These are phyloP conservation scores for Kuschelorhynchus macadamiae DNA, from an alignment of 2,888 invertebrate genomes.

Conservation along the genomic window DNA sequence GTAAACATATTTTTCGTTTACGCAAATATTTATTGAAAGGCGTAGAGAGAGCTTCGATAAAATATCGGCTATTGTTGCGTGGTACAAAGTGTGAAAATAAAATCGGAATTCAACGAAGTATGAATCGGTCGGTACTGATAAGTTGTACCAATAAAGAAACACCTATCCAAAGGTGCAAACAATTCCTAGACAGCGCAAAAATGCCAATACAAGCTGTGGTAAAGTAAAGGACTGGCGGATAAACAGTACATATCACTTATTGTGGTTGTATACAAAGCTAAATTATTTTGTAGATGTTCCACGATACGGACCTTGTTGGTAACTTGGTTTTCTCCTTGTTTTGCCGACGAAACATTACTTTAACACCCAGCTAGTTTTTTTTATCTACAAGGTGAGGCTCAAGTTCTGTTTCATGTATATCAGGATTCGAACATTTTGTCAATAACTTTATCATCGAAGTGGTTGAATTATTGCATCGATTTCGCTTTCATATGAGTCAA, in stretches of 20 bases:
- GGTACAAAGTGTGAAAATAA: constrained; percentile 42
- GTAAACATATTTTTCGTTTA: no score
- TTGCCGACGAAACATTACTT: constrained; percentile 49
- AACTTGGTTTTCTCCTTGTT: constrained; percentile 47
- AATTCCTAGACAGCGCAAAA: constrained; percentile 53
- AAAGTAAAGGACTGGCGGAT: constrained; percentile 51
- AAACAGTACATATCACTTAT: constrained; percentile 54
- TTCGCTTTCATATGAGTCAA: no score
- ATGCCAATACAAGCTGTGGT: constrained; percentile 50
- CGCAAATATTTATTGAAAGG: not conserved
- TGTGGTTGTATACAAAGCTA: constrained; percentile 52
- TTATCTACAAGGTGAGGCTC: constrained; percentile 32
- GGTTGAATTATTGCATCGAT: not conserved
- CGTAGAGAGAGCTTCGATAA: constrained; percentile 7
- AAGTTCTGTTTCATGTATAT: constrained; percentile 14
- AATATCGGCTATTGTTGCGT: constrained; percentile 36
- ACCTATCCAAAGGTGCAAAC: constrained; percentile 52
- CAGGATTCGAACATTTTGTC: constrained; percentile 14
- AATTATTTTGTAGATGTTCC: constrained; percentile 54
- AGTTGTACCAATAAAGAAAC: constrained; percentile 52
- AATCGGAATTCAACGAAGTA: constrained; percentile 42
- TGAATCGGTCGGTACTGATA: constrained; percentile 48
- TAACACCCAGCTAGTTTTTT: constrained; percentile 45
- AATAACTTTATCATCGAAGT: no score
- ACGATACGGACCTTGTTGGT: constrained; percentile 51